Percentiles rank a stretch among this genome's conserved stretches.
These are phyloP conservation scores for Litocranius walleri DNA, from an alignment of 2,113 vertebrate species.

Conservation along the genomic window DNA sequence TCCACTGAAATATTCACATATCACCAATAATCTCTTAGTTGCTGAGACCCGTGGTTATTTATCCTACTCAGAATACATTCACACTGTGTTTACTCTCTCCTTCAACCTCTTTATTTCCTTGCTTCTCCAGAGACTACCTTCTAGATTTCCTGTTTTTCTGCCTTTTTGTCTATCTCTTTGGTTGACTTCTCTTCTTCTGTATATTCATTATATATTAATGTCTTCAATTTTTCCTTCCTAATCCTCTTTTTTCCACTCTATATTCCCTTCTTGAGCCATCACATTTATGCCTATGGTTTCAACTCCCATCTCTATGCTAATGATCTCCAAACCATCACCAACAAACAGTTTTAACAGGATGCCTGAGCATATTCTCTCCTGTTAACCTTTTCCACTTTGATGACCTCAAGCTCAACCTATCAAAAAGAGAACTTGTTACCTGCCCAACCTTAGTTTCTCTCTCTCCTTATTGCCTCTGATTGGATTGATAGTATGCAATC, in stretches of 20 bases:
- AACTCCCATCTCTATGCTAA: neutral
- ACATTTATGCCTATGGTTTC: neutral
- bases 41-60: neutral
- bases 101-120: neutral
- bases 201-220: neutral
- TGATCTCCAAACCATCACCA: neutral
- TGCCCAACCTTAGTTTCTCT: neutral
- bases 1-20: neutral
- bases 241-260: neutral
- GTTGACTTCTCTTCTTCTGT: neutral
- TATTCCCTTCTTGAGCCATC: neutral
- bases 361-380: neutral
- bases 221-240: neutral
- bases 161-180: neutral
- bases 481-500: neutral
- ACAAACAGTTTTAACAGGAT: neutral
- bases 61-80: neutral
- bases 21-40: neutral
- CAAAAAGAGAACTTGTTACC: neutral
- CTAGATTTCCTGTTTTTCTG: neutral
- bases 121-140: neutral
- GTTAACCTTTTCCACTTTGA: neutral
- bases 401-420: neutral
- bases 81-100: neutral
- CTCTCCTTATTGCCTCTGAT: neutral